Base-by-base conservation (phyloP, 2,797 vertebrate species). In the Platyrinchus mystaceus region DNA sequence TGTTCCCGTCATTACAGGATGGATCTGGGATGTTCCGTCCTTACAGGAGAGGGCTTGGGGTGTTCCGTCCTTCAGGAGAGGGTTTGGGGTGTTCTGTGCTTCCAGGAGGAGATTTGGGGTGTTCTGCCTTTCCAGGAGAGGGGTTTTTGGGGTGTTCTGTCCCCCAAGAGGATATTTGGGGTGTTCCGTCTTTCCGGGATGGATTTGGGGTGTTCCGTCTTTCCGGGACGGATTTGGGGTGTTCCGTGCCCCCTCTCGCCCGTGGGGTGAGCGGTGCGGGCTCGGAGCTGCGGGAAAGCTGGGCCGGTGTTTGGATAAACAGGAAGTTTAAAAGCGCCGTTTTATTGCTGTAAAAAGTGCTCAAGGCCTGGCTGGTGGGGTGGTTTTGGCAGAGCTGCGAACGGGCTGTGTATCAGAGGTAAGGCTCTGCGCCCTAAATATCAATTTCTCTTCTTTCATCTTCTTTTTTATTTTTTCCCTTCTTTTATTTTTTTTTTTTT, bases 301-400 rank as follows among this genome's bases (percentile, higher is more conserved):
- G 50, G 74, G 76, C 36, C 79, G 60, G 69, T 93, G 79, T 87
- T 87, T 66, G 67, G 76, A 79, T 95, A 94, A 94, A 93, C 92
- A 95, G 96, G 96, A 96, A 96, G 91, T 94, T 93, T 93, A 87
- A 91, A 91, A 95, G 94, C 68, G 6, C 69, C 80, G 8, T 88
- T 93, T 94, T 90, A 55, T 79, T 58, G 67, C 53, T 77, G 52
- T 82, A 30, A 90, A 90, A 92, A 93, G 62, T 93, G 71, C 64
- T 78, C 27, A 27, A 34, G 95, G 95, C 95, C 95, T 92, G 93
- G 44, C 55, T 78, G 55, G 39, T 80, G 79, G 77, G 80, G 63
- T 86, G 73, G 24, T 86, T 87, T 88, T 83, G 84, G 60, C 66
- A 39, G 63, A 53, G 79, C 67, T 73, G 87, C 4, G 7, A 66